Percentiles rank a stretch among this genome's conserved stretches.
These are phyloP conservation scores for Pantherophis guttatus DNA, from an alignment of 2,113 vertebrate species.

Conservation along the genomic window DNA sequence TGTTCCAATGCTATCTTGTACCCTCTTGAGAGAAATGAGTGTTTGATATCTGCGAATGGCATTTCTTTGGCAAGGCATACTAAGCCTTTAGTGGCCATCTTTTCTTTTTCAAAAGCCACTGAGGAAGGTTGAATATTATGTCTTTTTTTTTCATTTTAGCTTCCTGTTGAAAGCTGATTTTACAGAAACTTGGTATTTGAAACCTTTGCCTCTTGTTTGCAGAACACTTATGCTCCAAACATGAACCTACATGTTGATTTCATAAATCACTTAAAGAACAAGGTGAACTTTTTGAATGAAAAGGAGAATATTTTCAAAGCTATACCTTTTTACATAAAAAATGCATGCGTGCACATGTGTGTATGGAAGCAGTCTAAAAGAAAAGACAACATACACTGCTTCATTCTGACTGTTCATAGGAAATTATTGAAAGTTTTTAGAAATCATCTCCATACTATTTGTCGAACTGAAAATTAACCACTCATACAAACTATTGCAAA, in stretches of 20 bases:
- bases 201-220: constrained; percentile 61
- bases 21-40: constrained; percentile 23
- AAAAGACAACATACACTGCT: not conserved
- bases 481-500: not conserved
- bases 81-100: constrained; percentile 23
- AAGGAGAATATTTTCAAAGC: constrained; percentile 57
- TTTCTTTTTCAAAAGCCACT: not conserved
- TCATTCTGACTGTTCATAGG: not conserved
- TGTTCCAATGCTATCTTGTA: not conserved
- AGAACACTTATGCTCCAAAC: constrained; percentile 54
- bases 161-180: constrained; percentile 25
- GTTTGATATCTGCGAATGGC: not conserved
- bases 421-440: not conserved
- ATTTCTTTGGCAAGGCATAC: constrained; percentile 19
- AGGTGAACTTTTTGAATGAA: constrained; percentile 54
- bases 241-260: constrained; percentile 37
- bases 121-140: constrained; percentile 22
- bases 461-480: not conserved
- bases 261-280: constrained; percentile 61
- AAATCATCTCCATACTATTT: not conserved
- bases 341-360: constrained; percentile 35
- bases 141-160: constrained; percentile 36
- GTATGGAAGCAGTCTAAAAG: not conserved
- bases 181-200: constrained; percentile 43
- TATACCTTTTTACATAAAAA: constrained; percentile 52